Evolutionary conservation across 2,113 vertebrate species (phyloP).

Genomic region (Zosterops pallidus): DNA sequence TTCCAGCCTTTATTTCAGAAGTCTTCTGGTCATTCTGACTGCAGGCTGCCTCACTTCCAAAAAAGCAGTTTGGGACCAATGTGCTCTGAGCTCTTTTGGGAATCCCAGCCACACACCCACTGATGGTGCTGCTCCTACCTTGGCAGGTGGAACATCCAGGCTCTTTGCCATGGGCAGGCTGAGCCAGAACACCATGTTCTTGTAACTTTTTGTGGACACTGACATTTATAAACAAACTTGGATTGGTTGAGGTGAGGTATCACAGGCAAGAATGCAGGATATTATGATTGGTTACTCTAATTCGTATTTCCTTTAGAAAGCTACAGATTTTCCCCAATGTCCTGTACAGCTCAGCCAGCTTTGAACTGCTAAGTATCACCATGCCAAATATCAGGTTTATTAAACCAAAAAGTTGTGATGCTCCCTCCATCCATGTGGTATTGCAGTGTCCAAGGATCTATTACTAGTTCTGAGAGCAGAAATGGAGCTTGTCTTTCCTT

Average conservation of each 20-base stretch:
- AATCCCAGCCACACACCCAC: not conserved
- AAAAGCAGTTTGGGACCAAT: not conserved
- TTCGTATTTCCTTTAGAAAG: not conserved
- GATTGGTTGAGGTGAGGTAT: not conserved
- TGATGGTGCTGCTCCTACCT: not conserved
- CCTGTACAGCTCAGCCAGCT: not conserved
- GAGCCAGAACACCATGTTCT: accelerated
- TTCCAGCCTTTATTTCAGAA: not conserved
- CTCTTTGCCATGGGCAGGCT: not conserved
- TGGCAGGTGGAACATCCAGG: not conserved
- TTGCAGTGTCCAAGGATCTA: not conserved
- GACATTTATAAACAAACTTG: not conserved
- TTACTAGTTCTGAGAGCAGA: not conserved
- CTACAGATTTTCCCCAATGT: not conserved
- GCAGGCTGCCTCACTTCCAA: not conserved
- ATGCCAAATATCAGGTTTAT: not conserved
- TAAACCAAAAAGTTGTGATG: not conserved
- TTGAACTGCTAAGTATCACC: not conserved
- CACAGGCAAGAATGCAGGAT: not conserved
- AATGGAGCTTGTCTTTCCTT: not conserved
- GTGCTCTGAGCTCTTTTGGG: not conserved
- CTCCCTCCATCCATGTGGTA: not conserved
- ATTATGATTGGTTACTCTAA: not conserved
- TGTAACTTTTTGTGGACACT: not conserved
- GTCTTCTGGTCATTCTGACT: not conserved